Evolutionary conservation across 1,140 invertebrate species (phyloP).

Genomic region (Oryzaephilus surinamensis): DNA sequence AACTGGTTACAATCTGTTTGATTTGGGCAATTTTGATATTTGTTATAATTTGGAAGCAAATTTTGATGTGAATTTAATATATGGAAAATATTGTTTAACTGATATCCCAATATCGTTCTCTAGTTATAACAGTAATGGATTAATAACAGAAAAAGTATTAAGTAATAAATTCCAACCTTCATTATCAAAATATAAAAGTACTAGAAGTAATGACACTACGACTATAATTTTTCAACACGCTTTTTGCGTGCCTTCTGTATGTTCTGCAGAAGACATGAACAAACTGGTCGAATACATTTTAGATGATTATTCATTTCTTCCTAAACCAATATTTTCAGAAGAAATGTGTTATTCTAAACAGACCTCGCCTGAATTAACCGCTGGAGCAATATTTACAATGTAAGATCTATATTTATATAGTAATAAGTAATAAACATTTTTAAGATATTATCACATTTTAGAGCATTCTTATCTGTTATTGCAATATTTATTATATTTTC

Average conservation of each 20-base stretch:
- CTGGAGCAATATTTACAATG: constrained; percentile 10
- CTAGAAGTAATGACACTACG: neutral
- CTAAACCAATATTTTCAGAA: neutral
- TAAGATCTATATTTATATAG: constrained; percentile 3
- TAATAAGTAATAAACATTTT: neutral
- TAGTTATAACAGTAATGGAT: neutral
- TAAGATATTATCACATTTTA: constrained; percentile 1
- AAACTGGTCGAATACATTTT: too few species aligned
- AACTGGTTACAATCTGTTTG: neutral
- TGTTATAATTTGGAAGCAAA: constrained; percentile 4
- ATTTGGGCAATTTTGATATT: constrained; percentile 3
- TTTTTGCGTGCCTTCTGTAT: constrained; percentile 5
- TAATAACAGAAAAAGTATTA: neutral
- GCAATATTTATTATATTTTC: neutral
- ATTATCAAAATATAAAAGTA: neutral
- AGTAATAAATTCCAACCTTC: neutral
- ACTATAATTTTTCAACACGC: neutral
- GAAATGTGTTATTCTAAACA: constrained; percentile 9
- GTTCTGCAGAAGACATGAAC: constrained; percentile 1
- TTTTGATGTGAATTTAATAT: neutral
- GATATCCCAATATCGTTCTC: neutral
- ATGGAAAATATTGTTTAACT: constrained; percentile 2
- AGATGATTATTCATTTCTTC: too few species aligned
- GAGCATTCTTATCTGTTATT: constrained; percentile 7
- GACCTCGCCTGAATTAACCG: neutral